Evolutionary conservation across 2,888 invertebrate genomes (phyloP).

Genomic region (Chrysolina oricalcia): DNA sequence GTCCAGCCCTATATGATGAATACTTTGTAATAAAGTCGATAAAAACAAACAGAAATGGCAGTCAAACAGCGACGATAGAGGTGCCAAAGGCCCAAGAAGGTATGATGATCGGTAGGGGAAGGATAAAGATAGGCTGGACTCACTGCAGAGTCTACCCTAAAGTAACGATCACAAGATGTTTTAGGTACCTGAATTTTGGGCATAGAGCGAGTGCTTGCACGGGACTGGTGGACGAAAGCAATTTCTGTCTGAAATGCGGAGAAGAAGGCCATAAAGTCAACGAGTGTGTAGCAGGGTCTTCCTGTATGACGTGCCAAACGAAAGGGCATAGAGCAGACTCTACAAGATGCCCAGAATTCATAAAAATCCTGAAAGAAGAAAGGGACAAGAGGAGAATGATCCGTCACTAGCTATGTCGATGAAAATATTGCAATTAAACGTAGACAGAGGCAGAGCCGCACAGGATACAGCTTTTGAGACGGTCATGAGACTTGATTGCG

Average conservation of each 20-base stretch:
- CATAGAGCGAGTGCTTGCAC: not conserved
- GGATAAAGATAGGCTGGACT: slow-evolving; percentile 13
- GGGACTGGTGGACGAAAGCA: not conserved
- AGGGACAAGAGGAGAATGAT: not conserved
- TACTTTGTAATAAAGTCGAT: not conserved
- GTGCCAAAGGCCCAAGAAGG: not conserved
- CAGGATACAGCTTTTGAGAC: no score
- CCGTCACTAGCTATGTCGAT: not conserved
- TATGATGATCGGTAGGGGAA: slow-evolving; percentile 1
- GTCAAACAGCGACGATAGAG: slow-evolving; percentile 14
- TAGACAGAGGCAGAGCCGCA: slow-evolving; percentile 36
- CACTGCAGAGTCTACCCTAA: slow-evolving; percentile 11
- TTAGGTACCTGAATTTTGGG: slow-evolving; percentile 2
- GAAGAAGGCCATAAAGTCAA: slow-evolving; percentile 8
- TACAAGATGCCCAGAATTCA: not conserved
- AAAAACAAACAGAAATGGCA: not conserved
- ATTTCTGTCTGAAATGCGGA: not conserved
- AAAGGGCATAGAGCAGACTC: slow-evolving; percentile 6
- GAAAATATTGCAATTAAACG: slow-evolving; percentile 42
- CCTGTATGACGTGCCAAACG: not conserved
- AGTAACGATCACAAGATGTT: not conserved
- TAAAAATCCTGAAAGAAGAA: not conserved
- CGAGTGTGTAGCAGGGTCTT: not conserved
- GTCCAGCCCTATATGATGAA: not conserved
- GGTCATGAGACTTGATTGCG: no score